Base-by-base conservation (phyloP, 1,140 invertebrate species). In the Leptopilina clavipes region DNA sequence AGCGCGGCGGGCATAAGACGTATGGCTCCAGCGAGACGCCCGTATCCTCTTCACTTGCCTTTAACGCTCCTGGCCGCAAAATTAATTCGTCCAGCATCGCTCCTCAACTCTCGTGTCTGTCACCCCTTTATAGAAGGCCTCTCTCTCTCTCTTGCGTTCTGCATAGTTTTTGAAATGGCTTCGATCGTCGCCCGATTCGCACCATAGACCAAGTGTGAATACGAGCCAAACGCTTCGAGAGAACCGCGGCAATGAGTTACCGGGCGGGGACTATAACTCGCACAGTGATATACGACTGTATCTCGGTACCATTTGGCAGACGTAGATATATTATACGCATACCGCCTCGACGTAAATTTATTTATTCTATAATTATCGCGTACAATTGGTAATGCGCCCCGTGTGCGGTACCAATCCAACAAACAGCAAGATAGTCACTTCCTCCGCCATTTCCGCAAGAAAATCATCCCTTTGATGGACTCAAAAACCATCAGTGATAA, bases 321-420 rank as follows among this genome's bases (percentile, higher is more conserved):
- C 89, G 87, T 88, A 87, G 89, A 90, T 90, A 90, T 90, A 90
- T 90, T 89, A 89, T 86, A 84, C 86, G 86, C 89, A 89, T 90
- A 88, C 89, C 87, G 82, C 82, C 81, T 71, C 82, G 88, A 89
- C 88, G 86, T 89, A 78, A 89, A 90, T 90, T 90, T 90, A 90
- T 90, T 90, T 89, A 90, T 90, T 90, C 89, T 90, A 90, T 90
- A 90, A 90, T 90, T 90, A 90, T 90, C 86, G 87, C 87, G 84
- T 86, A 87, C 88, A 88, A 89, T 90, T 86, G 88, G 87, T 87
- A 89, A 89, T 89, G 85, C 82, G 84, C 79, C 78, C 79, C 79
- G 75, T 74, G 79, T 81, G 80, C 74, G 76, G 59, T 65, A 65
- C 19, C 9, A 12, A 10, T 7, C 5, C 25, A 8, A 65, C 1